Base-by-base conservation (phyloP, 2,797 vertebrate genomes). In the Cheirogaleus major region DNA sequence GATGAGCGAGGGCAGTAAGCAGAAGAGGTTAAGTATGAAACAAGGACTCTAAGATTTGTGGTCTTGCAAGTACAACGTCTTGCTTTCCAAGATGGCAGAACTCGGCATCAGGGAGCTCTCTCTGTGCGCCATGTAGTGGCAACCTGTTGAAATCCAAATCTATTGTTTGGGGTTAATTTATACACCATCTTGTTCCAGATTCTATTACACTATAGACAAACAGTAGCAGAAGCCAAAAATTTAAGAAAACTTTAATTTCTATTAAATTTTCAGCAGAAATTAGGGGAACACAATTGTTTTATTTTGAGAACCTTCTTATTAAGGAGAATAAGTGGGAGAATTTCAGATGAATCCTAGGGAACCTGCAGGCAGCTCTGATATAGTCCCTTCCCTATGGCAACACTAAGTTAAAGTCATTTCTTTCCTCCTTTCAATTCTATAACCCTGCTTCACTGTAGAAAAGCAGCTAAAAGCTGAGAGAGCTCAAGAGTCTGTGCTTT, bases 171-270 rank as follows among this genome's bases (percentile, higher is more conserved):
- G 38, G 32, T 82, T 43, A 55, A 80, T 20, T 59, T 83, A 25
- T 15, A 82, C 12, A 30, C 23, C 45, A 17, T 59, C 35, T 76
- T 70, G 23, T 79, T 88, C 43, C 50, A 85, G 52, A 85, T 43
- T 76, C 48, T 23, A 52, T 59, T 25, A 27, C 25, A 27, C 10
- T 41, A 35, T 10, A 57, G 45, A 81, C 22, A 55, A 95, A 38
- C 30, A 87, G 30, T 50, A 79, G 50, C 38, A 75, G 38, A 91
- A 86, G 25, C 25, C 59, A 94, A 96, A 75, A 50, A 63, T 25
- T 79, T 45, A 57, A 78, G 43, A 91, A 69, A 82, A 78, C 10
- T 76, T 69, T 17, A 61, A 65, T 79, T 63, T 55, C 65, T 70
- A 41, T 78, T 84, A 84, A 75, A 43, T 89, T 38, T 90, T 57